Evolutionary conservation across 2,113 vertebrate species (phyloP), one percentile per base, ranked within the genome.

Genomic region (Rhegmatorhina hoffmannsi): DNA sequence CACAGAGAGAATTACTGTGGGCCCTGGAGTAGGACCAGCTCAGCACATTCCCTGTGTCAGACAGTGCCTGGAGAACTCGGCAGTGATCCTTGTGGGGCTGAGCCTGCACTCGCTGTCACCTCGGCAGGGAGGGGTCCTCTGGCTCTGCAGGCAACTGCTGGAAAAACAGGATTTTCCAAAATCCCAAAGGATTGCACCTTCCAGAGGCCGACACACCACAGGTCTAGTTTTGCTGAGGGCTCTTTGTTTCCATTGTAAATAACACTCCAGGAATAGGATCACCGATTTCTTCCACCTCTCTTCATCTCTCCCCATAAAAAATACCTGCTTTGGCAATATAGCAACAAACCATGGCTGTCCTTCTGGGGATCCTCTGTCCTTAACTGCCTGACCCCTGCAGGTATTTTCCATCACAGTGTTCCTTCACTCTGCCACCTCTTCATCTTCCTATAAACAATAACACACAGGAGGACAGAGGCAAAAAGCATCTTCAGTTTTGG

Each of bases 31-130:
- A 55, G 28, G 11, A 82, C 46, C 14, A 76, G 77, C 93, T 89
- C 87, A 91, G 90, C 64, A 96, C 82, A 84, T 66, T 72, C 88
- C 69, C 63, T 26, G 46, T 62, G 68, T 24, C 92, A 94, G 63
- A 60, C 72, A 26, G 63, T 28, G 84, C 92, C 50, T 28, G 91
- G 90, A 91, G 86, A 58, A 85, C 43, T 14, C 9, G 68, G 68
- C 50, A 4, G 55, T 5, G 38, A 59, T 47, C 58, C 77, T 83
- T 29, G 33, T 18, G 56, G 18, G 66, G 77, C 25, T 25, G 3
- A 23, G 29, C 68, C 62, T n/a, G 23, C 33, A 7, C 58, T 56
- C 44, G 3, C 46, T 16, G 69, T 7, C 72, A 29, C 73, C 89
- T 36, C 34, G 8, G 56, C 52, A 47, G 26, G 4, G 50, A 14